Conservation (phyloP, 2,888 invertebrate genomes). For the Octodonta nipae region DNA sequence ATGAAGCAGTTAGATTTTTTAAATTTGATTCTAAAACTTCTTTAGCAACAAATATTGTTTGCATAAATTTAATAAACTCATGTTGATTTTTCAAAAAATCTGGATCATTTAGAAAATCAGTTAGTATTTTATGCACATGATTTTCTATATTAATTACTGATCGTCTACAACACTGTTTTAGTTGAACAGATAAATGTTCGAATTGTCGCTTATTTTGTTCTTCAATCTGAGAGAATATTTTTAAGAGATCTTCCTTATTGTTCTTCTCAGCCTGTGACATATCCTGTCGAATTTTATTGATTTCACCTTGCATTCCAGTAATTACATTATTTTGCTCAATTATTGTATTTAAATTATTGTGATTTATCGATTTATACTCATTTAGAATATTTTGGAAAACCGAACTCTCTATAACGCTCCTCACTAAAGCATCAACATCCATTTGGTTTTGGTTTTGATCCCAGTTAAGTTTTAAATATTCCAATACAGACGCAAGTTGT, state of each 20-base stretch:
- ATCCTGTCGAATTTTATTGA: constrained; percentile 43
- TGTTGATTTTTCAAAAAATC: constrained; percentile 31
- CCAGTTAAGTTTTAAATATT: no score
- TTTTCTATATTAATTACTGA: constrained; percentile 27
- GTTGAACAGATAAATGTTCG: constrained; percentile 13
- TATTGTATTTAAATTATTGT: constrained; percentile 7
- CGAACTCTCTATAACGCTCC: no score
- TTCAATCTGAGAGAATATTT: constrained; percentile 19
- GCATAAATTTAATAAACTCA: constrained; percentile 45
- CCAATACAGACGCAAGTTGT: no score
- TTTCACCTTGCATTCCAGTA: constrained; percentile 28
- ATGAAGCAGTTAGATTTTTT: constrained; percentile 38
- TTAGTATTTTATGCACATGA: constrained; percentile 24
- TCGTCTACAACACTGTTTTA: constrained; percentile 27
- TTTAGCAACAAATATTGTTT: constrained; percentile 47
- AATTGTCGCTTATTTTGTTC: constrained; percentile 16
- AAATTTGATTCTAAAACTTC: constrained; percentile 46
- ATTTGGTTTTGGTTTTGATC: no score
- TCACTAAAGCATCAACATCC: no score
- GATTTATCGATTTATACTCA: no score
- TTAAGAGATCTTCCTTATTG: constrained; percentile 14
- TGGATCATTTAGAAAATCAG: constrained; percentile 25
- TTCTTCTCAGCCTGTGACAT: constrained; percentile 29
- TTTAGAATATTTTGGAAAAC: no score
- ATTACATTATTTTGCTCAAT: constrained; percentile 18